Percentiles rank a stretch among this genome's conserved stretches.
Conservation (phyloP, 2,113 vertebrate species). For the Tringa solitaria region DNA sequence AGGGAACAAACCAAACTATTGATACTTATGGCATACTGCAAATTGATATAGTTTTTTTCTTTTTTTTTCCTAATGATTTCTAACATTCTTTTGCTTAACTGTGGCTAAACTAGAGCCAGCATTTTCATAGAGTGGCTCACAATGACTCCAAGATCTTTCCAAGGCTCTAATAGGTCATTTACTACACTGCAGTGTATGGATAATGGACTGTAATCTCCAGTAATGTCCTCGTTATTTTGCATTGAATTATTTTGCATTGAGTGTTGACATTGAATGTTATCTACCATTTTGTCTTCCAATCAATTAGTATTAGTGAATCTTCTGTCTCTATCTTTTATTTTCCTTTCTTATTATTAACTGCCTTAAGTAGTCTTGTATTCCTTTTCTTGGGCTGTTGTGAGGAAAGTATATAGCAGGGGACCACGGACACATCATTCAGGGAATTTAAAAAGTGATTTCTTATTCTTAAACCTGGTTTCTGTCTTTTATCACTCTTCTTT, state of each 20-base stretch:
- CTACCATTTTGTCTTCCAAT: not conserved
- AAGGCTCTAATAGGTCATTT: not conserved
- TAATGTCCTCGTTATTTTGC: not conserved
- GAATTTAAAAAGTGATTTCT: not conserved
- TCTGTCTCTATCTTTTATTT: not conserved
- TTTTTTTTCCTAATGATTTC: not conserved
- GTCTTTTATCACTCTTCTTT: not conserved
- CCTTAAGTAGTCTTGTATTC: not conserved
- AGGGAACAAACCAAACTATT: not conserved
- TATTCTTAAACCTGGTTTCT: not conserved
- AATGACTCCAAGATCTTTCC: not conserved
- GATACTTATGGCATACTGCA: not conserved
- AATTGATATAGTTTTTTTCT: not conserved
- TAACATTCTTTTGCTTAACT: not conserved
- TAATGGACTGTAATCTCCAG: not conserved
- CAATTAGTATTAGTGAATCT: not conserved
- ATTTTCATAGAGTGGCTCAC: not conserved
- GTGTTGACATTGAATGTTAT: not conserved
- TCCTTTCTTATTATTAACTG: not conserved
- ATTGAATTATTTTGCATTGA: too few species aligned
- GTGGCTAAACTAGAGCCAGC: not conserved
- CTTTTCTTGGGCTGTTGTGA: not conserved
- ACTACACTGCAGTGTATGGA: not conserved
- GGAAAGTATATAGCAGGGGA: not conserved
- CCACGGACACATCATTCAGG: not conserved